phyloP scores from a whole-genome alignment of 2,113 vertebrate genomes.

The Miniopterus natalensis region DNA sequence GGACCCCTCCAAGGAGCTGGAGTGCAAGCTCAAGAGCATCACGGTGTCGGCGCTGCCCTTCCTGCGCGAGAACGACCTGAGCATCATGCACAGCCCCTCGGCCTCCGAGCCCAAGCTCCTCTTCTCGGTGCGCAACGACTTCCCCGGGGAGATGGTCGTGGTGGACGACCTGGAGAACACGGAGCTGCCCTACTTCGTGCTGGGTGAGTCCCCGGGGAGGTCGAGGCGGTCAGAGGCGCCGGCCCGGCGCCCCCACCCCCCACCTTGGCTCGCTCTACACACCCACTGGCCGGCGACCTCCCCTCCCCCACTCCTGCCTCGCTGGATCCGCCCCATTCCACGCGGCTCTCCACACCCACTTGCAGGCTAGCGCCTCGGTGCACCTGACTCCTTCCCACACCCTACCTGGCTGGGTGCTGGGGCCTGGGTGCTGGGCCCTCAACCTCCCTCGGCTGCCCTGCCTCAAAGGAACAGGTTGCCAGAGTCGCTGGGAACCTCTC shows the following conservation, averaged over 20 bases:
- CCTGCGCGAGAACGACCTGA: slow-evolving; percentile 98
- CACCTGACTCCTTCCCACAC: slow-evolving; percentile 1
- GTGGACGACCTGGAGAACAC: slow-evolving; percentile 99
- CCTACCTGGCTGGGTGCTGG: neutral
- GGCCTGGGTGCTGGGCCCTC: neutral
- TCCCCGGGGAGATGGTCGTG: slow-evolving; percentile 97
- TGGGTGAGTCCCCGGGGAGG: slow-evolving; percentile 90
- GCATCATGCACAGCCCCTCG: slow-evolving; percentile 99
- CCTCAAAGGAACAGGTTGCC: slow-evolving; percentile 65
- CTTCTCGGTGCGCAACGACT: slow-evolving; percentile 98
- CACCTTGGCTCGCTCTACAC: neutral
- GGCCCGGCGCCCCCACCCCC: slow-evolving; percentile 35
- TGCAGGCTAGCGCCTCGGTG: neutral
- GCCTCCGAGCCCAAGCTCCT: slow-evolving; percentile 99
- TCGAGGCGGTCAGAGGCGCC: neutral
- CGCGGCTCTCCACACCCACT: slow-evolving; percentile 54
- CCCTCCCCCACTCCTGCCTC: slow-evolving; percentile 59
- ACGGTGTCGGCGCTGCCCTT: slow-evolving; percentile 99
- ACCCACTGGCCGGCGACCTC: slow-evolving; percentile 18
- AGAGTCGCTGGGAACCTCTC: neutral
- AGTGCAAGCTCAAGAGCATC: slow-evolving; percentile 99
- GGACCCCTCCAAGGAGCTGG: slow-evolving; percentile 94
- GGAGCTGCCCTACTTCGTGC: slow-evolving; percentile 97
- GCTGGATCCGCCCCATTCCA: slow-evolving; percentile 58
- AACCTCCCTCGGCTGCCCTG: neutral